Percentiles rank a stretch among this genome's conserved stretches.
phyloP scores from a whole-genome alignment of 2,888 invertebrate genomes.

The Cephus pygmeus region DNA sequence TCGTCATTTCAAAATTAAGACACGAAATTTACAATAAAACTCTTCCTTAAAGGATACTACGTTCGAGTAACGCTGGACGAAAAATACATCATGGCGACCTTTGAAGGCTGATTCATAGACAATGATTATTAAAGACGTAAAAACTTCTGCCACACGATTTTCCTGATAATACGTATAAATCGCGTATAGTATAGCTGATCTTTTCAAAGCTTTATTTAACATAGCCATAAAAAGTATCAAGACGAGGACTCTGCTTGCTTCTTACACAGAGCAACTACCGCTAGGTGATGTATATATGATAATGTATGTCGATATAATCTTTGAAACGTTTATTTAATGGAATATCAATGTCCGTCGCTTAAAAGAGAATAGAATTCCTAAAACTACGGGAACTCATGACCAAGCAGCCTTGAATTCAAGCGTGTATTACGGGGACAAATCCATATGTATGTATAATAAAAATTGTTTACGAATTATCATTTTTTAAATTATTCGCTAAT shows the following conservation, averaged over 20 bases:
- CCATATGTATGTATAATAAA: not conserved
- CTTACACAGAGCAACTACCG: not conserved
- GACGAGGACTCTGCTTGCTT: not conserved
- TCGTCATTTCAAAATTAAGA: not conserved
- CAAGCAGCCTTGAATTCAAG: not conserved
- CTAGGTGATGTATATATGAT: not conserved
- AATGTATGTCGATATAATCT: not conserved
- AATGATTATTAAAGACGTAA: not conserved
- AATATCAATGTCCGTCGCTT: not conserved
- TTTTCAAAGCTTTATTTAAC: not conserved
- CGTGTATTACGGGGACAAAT: not conserved
- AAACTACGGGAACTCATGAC: not conserved
- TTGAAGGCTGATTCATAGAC: not conserved
- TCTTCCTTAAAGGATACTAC: not conserved
- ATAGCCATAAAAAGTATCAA: not conserved
- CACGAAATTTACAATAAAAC: not conserved
- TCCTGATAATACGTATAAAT: not conserved
- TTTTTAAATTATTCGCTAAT: not conserved
- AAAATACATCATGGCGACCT: slow-evolving; percentile 6
- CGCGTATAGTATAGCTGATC: not conserved
- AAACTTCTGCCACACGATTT: not conserved
- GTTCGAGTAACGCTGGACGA: not conserved
- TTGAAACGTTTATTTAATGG: not conserved
- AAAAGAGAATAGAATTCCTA: not conserved
- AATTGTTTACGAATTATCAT: not conserved